Evolutionary conservation across 2,113 vertebrate genomes (phyloP).

Genomic region (Chunga burmeisteri): DNA sequence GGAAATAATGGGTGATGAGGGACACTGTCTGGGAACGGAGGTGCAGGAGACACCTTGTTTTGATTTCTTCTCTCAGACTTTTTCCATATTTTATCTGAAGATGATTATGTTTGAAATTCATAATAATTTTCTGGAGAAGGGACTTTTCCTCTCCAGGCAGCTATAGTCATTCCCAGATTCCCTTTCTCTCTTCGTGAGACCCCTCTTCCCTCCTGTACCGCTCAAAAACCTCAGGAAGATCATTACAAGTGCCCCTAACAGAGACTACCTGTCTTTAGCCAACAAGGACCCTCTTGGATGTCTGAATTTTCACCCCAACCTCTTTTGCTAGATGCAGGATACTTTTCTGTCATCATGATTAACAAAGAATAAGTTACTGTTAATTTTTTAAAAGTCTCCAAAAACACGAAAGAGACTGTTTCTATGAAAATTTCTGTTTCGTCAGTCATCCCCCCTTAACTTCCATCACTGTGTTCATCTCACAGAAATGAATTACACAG

Average conservation of each 20-base stretch:
- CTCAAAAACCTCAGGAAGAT: neutral
- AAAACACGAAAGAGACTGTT: neutral
- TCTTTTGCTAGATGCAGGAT: neutral
- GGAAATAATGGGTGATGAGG: constrained; percentile 43
- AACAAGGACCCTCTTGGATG: neutral
- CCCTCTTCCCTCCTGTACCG: neutral
- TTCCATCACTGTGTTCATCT: neutral
- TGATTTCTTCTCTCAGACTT: neutral
- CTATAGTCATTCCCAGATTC: neutral
- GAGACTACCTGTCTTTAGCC: neutral
- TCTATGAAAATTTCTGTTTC: neutral
- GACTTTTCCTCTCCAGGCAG: neutral
- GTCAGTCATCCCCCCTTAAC: neutral
- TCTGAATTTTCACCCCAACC: neutral
- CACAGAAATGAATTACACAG: neutral
- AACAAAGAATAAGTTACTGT: neutral
- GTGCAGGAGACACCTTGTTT: constrained; percentile 42
- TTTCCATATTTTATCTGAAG: neutral
- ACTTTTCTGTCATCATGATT: neutral
- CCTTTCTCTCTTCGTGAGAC: neutral
- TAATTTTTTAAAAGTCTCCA: neutral
- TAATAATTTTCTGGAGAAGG: neutral
- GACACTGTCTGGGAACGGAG: constrained; percentile 58
- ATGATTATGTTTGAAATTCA: neutral
- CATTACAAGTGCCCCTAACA: neutral